Conservation (phyloP, 2,888 invertebrate species). For the Phaonia tiefii region DNA sequence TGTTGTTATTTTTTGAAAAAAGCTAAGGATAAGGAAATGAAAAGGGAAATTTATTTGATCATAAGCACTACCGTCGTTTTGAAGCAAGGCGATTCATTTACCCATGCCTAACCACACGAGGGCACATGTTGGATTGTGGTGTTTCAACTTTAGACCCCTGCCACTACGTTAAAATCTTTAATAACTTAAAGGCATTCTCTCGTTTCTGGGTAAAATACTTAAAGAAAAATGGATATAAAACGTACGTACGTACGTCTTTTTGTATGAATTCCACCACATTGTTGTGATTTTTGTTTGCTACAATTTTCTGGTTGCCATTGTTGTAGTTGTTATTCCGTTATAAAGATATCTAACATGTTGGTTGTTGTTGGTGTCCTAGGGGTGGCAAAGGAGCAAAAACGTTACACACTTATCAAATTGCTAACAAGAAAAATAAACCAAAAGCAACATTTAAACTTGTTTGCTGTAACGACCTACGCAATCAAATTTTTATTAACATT, state of each 20-base stretch:
- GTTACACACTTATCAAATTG: slow-evolving; percentile 16
- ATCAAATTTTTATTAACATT: slow-evolving; percentile 16
- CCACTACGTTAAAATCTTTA: background rate
- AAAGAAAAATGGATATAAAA: too few relatives aligned
- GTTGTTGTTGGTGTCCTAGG: background rate
- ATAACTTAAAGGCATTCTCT: slow-evolving; percentile 20
- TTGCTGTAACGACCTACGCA: slow-evolving; percentile 27
- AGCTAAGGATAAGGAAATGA: slow-evolving; percentile 9
- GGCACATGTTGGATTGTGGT: background rate
- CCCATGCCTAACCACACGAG: background rate
- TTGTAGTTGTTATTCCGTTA: background rate
- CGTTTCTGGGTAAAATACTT: background rate
- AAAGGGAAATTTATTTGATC: slow-evolving; percentile 22
- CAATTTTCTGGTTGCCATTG: background rate
- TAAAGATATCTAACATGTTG: background rate
- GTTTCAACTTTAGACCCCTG: too few relatives aligned
- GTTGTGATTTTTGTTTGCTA: slow-evolving; percentile 21
- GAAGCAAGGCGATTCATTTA: slow-evolving; percentile 1
- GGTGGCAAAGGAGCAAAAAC: background rate
- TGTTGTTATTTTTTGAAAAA: background rate
- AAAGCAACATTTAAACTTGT: slow-evolving; percentile 1
- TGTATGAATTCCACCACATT: slow-evolving; percentile 19
- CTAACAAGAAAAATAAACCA: background rate
- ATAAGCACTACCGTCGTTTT: slow-evolving; percentile 6
- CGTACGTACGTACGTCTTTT: background rate